Conservation (phyloP, 2,888 invertebrate genomes). For the Perdita meconis region DNA sequence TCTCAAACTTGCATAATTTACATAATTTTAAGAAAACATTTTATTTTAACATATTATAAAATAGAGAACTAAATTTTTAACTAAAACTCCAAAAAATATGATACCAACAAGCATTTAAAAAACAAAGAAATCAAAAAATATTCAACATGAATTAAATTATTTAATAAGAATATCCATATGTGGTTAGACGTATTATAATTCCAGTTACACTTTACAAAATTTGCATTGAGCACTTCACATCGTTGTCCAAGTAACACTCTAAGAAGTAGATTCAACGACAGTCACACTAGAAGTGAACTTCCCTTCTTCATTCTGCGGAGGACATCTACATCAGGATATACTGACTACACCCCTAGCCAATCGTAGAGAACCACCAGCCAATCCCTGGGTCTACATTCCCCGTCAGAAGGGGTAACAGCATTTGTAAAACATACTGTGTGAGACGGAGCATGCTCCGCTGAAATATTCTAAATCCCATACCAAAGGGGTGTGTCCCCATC, state of each 20-base stretch:
- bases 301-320: slow-evolving; percentile 68
- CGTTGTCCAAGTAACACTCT: slow-evolving; percentile 16
- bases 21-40: too few relatives aligned
- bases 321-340: slow-evolving; percentile 66
- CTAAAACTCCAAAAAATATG: too few relatives aligned
- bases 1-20: too few relatives aligned
- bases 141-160: too few relatives aligned
- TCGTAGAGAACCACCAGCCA: slow-evolving; percentile 69
- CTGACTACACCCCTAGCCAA: slow-evolving; percentile 69
- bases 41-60: too few relatives aligned
- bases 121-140: too few relatives aligned
- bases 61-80: too few relatives aligned
- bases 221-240: slow-evolving; percentile 15
- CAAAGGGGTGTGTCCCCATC: slow-evolving; percentile 72
- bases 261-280: slow-evolving; percentile 35
- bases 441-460: slow-evolving; percentile 72
- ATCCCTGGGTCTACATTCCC: slow-evolving; percentile 73
- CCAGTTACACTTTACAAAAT: slow-evolving; percentile 9
- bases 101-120: too few relatives aligned
- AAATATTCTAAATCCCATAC: slow-evolving; percentile 73
- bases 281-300: slow-evolving; percentile 63
- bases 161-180: too few relatives aligned
- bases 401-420: slow-evolving; percentile 71
- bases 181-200: too few relatives aligned
- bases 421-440: slow-evolving; percentile 59